These are phyloP conservation scores for Toxotes chatareus DNA, from an alignment of 2,113 vertebrate species.

Conservation along the genomic window DNA sequence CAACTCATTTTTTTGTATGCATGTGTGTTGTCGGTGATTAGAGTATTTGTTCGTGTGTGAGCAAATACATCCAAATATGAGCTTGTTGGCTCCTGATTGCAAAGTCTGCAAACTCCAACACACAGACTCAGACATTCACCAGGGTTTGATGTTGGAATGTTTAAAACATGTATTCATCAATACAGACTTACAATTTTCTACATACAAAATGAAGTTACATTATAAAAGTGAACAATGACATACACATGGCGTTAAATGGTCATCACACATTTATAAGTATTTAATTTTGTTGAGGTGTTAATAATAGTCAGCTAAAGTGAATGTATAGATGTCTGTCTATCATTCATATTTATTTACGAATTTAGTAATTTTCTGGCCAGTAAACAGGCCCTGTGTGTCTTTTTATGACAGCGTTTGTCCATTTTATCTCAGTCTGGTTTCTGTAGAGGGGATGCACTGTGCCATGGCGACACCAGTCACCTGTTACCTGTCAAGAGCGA, in stretches of 20 bases:
- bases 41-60: constrained; percentile 36
- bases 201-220: constrained; percentile 16
- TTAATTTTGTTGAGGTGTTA: neutral
- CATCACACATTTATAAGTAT: constrained; percentile 45
- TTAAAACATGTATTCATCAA: constrained; percentile 34
- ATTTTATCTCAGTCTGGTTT: constrained; percentile 17
- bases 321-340: neutral
- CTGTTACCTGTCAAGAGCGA: constrained; percentile 73
- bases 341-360: neutral
- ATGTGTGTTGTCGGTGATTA: constrained; percentile 52
- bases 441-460: neutral
- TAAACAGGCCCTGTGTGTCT: neutral
- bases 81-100: constrained; percentile 10
- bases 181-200: constrained; percentile 6
- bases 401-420: constrained; percentile 23
- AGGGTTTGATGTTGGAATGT: neutral
- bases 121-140: constrained; percentile 15
- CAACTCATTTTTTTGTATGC: constrained; percentile 41
- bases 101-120: constrained; percentile 19
- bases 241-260: neutral
- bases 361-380: neutral
- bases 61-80: constrained; percentile 29
- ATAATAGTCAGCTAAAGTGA: neutral
- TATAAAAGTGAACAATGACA: constrained; percentile 34
- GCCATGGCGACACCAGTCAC: constrained; percentile 49